Evolutionary conservation across 2,113 vertebrate species (phyloP), one percentile per base, ranked within the genome.

Genomic region (Catharus minimus): DNA sequence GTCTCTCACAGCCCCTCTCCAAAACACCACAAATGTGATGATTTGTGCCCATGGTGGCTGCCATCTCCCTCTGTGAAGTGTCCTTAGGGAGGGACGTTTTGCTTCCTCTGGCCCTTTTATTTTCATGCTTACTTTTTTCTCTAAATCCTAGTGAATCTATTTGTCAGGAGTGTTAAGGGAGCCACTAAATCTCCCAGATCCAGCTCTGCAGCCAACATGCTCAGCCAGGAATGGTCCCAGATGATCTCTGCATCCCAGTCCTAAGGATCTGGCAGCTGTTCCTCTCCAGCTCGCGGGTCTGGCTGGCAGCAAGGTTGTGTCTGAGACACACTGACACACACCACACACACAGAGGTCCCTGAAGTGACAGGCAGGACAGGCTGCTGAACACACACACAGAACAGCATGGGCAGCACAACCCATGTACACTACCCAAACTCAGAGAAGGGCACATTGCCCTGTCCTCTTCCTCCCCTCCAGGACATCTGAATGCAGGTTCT

Each of bases 351-450:
- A 55, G 15, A 32, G 10, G 9, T 32, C 27, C 57, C n/a, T 36
- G 8, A n/a, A 12, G 19, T 2, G 2, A 3, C 36, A 55, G 68
- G 8, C 15, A 8, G 26, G 27, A 62, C 39, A 72, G 44, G 24
- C 66, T 50, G 36, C 17, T 52, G 39, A 36, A 32, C 18, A 27
- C 32, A 36, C 39, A 52, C 32, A 43, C 1, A 33, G 9, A 56
- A 16, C 28, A 38, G 21, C 1, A 0, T 1, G 4, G n/a, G 41
- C 23, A 61, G 55, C 49, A 67, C 41, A 57, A 13, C 5, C 32
- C 17, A 19, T 22, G 56, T 61, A 41, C 4, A 4, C 32, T 44
- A 23, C 27, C 46, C 52, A 46, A 33, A 87, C 28, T 33, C 43
- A 44, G 22, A 46, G 16, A 69, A 24, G 11, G 15, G 14, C 64